Percentiles rank a stretch among this genome's conserved stretches.
These are phyloP conservation scores for Gopherus evgoodei DNA, from an alignment of 2,113 vertebrate species.

Conservation along the genomic window DNA sequence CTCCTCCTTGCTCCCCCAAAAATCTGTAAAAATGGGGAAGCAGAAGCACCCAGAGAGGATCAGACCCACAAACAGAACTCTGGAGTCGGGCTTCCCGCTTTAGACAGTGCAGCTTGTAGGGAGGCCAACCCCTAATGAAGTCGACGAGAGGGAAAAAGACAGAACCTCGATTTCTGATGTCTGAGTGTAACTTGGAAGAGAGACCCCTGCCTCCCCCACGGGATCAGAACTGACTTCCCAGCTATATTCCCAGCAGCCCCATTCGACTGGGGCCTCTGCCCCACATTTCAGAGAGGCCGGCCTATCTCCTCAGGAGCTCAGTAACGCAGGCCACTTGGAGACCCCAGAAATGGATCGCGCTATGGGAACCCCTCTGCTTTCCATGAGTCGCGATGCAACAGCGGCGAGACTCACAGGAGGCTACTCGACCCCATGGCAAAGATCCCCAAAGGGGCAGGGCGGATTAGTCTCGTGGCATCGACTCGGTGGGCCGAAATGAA, in stretches of 20 bases:
- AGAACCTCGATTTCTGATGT: neutral
- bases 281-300: no score
- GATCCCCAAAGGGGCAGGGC: neutral
- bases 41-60: neutral
- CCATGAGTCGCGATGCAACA: neutral
- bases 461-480: fast-evolving
- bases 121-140: neutral
- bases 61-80: neutral
- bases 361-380: neutral
- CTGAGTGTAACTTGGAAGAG: neutral
- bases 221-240: neutral
- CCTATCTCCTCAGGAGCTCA: neutral
- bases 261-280: neutral
- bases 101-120: neutral
- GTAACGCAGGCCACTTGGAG: no score
- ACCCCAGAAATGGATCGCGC: neutral
- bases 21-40: neutral
- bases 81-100: neutral
- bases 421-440: neutral
- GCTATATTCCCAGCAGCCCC: neutral
- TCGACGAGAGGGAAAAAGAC: no score
- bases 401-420: neutral
- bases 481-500: neutral
- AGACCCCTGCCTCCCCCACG: neutral
- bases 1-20: fast-evolving